Percentiles rank a stretch among this genome's conserved stretches.
Conservation (phyloP, 2,888 invertebrate genomes). For the Parochlus steinenii region DNA sequence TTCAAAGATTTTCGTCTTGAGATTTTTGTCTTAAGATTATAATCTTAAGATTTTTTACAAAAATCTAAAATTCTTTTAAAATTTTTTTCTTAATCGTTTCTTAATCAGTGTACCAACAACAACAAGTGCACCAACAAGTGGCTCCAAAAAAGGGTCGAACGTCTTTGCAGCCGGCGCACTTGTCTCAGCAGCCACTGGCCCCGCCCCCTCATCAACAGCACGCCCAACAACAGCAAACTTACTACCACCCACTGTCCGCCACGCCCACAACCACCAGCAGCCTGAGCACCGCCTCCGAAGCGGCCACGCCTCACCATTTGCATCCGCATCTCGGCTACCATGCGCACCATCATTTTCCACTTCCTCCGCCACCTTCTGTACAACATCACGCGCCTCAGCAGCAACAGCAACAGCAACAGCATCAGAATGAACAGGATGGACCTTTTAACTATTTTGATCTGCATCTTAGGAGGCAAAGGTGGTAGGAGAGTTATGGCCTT, state of each 20-base stretch:
- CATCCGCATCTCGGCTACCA: slow-evolving; percentile 10
- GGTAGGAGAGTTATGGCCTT: slow-evolving; percentile 21
- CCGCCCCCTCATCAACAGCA: slow-evolving; percentile 1
- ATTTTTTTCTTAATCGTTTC: not conserved
- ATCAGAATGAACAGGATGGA: slow-evolving; percentile 36
- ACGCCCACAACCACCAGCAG: slow-evolving; percentile 1
- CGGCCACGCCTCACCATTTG: slow-evolving; percentile 5
- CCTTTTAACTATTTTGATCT: slow-evolving; percentile 41
- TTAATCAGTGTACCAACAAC: slow-evolving; percentile 18
- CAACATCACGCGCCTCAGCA: not conserved
- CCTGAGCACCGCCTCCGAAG: slow-evolving; percentile 1
- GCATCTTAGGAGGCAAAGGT: slow-evolving; percentile 40
- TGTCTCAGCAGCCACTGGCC: slow-evolving; percentile 31
- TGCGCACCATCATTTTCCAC: slow-evolving; percentile 11
- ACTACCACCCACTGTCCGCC: slow-evolving; percentile 8
- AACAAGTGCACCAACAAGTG: slow-evolving; percentile 16
- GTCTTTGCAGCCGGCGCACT: slow-evolving; percentile 23
- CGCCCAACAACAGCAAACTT: slow-evolving; percentile 9
- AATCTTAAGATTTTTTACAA: not conserved
- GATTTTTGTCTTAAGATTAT: no score
- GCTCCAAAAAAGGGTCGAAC: slow-evolving; percentile 14
- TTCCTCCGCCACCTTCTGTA: slow-evolving; percentile 9
- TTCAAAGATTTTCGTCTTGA: slow-evolving; percentile 13
- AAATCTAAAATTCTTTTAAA: not conserved
- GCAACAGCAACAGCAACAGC: slow-evolving; percentile 7